phyloP scores from a whole-genome alignment of 2,797 vertebrate species.

The Megaceryle alcyon region DNA sequence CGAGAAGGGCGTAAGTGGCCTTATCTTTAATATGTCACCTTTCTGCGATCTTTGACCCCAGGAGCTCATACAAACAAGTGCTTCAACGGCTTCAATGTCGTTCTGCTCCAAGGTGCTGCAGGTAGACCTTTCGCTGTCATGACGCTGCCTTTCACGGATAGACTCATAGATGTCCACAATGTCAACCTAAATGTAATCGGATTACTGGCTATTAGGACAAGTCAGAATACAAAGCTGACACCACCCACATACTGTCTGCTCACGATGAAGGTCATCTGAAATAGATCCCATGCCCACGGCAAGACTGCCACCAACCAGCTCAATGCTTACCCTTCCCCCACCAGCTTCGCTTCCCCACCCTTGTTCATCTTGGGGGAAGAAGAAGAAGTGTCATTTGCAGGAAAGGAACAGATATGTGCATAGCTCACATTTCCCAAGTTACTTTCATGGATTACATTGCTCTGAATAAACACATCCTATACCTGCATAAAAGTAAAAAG shows the following conservation, averaged over 20 bases:
- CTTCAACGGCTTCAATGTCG: conserved; percentile 94
- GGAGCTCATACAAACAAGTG: conserved; percentile 96
- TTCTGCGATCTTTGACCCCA: conserved; percentile 89
- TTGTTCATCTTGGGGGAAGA: not conserved
- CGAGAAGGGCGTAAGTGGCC: conserved; percentile 93
- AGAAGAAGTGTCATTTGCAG: not conserved
- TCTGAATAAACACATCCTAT: not conserved
- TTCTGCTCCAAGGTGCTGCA: conserved; percentile 87
- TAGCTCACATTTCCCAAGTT: not conserved
- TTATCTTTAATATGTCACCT: conserved; percentile 81
- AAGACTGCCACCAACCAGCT: not conserved
- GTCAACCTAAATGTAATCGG: conserved; percentile 77
- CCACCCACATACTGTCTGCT: conserved; percentile 15
- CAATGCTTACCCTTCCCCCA: not conserved
- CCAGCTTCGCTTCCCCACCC: not conserved
- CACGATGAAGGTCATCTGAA: not conserved
- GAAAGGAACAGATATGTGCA: not conserved
- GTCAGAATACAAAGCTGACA: not conserved
- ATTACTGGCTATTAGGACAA: conserved; percentile 13
- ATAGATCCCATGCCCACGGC: not conserved
- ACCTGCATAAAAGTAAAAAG: not conserved
- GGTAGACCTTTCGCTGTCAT: conserved; percentile 84
- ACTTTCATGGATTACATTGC: not conserved
- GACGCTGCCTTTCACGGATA: conserved; percentile 85
- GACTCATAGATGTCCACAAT: conserved; percentile 85